Conservation (phyloP, 2,113 vertebrate genomes). For the Sceloporus tristichus region DNA sequence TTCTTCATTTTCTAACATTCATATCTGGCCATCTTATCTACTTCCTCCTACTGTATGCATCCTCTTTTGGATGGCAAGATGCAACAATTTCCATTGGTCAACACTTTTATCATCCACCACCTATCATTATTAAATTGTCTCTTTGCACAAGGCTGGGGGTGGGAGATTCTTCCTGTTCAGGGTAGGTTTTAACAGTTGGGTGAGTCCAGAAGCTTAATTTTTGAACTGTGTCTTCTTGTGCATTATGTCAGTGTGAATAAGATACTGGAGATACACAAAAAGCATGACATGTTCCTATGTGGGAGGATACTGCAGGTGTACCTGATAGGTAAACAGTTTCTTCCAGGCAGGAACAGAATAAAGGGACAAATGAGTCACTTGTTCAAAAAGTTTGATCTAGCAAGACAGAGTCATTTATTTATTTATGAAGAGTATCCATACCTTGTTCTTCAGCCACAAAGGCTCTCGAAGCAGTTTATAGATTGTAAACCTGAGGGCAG, state of each 20-base stretch:
- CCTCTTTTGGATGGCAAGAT: background rate
- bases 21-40: background rate
- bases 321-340: constrained; percentile 55
- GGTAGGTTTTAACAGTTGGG: background rate
- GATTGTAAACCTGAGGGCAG: too few species aligned
- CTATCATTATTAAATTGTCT: constrained; percentile 25
- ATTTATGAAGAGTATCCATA: too few species aligned
- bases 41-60: background rate
- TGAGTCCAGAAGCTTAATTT: background rate
- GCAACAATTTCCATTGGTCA: background rate
- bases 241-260: background rate
- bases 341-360: constrained; percentile 48
- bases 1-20: background rate
- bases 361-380: constrained; percentile 67
- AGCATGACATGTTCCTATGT: constrained; percentile 31
- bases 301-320: constrained; percentile 50
- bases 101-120: background rate
- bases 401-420: constrained; percentile 25
- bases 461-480: too few species aligned
- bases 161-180: background rate
- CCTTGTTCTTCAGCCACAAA: too few species aligned
- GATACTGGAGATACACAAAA: constrained; percentile 10
- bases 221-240: constrained; percentile 20
- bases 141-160: background rate
- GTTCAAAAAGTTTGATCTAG: constrained; percentile 48